Evolutionary conservation across 1,140 invertebrate species (phyloP).

Genomic region (Protaetia brevitarsis): DNA sequence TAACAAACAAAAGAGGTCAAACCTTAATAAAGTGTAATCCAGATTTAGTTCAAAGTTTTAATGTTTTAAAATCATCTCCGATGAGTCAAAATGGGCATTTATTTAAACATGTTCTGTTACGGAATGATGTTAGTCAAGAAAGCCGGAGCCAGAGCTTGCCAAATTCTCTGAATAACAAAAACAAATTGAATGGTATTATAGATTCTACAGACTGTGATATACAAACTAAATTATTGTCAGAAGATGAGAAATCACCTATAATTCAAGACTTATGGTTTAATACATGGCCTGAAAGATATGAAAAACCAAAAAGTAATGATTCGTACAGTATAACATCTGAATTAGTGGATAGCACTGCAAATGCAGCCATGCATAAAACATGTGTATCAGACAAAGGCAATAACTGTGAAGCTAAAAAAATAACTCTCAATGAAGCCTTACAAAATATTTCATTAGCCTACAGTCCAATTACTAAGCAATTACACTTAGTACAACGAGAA

Average conservation of each 20-base stretch:
- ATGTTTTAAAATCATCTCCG: constrained; percentile 29
- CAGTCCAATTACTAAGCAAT: constrained; percentile 52
- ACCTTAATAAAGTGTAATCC: constrained; percentile 30
- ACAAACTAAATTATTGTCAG: constrained; percentile 30
- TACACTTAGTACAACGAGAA: constrained; percentile 45
- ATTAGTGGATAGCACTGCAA: not conserved
- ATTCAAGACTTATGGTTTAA: constrained; percentile 43
- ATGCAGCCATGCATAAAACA: constrained; percentile 20
- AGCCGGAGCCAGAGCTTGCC: constrained; percentile 38
- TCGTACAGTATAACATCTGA: constrained; percentile 10
- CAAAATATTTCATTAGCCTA: constrained; percentile 56
- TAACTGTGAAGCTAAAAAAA: constrained; percentile 28
- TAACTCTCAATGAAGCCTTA: constrained; percentile 51
- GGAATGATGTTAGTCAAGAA: constrained; percentile 31
- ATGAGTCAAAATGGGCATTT: constrained; percentile 34
- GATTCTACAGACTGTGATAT: constrained; percentile 30
- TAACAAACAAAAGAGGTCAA: constrained; percentile 27
- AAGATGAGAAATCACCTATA: constrained; percentile 29
- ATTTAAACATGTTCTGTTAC: constrained; percentile 31
- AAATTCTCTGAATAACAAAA: constrained; percentile 32
- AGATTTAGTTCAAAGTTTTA: constrained; percentile 27
- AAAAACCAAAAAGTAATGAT: constrained; percentile 41
- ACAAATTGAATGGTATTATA: constrained; percentile 24
- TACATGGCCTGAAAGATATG: constrained; percentile 48
- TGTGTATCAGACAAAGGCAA: not conserved